Percentiles rank a stretch among this genome's conserved stretches.
Evolutionary conservation across 2,113 vertebrate genomes (phyloP).

Genomic region (Pseudonaja textilis): DNA sequence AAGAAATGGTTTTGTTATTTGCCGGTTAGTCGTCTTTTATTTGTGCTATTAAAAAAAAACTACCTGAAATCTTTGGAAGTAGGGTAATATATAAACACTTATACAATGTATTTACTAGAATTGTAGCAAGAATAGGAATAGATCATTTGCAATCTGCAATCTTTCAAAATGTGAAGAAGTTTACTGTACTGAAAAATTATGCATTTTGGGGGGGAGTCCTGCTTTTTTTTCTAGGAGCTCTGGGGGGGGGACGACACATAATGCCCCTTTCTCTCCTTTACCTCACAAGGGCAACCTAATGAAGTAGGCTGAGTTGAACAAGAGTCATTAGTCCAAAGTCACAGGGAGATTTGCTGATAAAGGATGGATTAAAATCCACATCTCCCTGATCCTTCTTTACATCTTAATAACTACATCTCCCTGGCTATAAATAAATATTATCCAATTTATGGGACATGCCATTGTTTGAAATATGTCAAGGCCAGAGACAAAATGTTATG

Average conservation of each 20-base stretch:
- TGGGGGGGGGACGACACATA: not conserved
- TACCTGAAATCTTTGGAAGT: not conserved
- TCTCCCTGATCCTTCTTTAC: not conserved
- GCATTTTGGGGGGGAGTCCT: not conserved
- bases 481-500: not conserved
- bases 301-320: not conserved
- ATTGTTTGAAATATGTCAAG: not conserved
- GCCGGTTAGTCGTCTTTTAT: not conserved
- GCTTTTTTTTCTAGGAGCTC: not conserved
- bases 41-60: not conserved
- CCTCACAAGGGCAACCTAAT: not conserved
- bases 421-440: not conserved
- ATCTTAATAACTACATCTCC: not conserved
- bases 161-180: not conserved
- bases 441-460: not conserved
- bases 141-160: not conserved
- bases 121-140: not conserved
- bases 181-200: not conserved
- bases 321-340: not conserved
- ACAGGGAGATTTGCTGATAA: not conserved
- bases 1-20: not conserved
- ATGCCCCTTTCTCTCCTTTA: not conserved
- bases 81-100: not conserved
- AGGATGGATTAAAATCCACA: not conserved
- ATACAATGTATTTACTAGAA: not conserved